Conservation (phyloP, 2,888 invertebrate species). For the Ichneumon xanthorius region DNA sequence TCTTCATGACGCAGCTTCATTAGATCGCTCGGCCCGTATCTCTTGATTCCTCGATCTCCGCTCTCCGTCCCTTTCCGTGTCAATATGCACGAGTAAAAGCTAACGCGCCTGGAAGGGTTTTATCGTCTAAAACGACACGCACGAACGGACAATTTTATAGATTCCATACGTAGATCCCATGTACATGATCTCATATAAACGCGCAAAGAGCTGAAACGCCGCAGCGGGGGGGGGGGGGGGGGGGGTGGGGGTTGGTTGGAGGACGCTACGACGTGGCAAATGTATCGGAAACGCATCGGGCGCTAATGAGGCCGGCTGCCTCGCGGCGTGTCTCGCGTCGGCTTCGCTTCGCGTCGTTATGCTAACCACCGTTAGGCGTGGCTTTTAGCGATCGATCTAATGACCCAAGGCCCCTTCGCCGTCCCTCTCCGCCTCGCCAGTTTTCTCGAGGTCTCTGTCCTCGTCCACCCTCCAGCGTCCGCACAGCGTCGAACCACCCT, state of each 20-base stretch:
- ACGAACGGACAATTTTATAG: not conserved
- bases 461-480: constrained; percentile 39
- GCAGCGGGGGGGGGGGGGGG: too few relatives aligned
- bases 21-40: not conserved
- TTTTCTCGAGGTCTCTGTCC: constrained; percentile 24
- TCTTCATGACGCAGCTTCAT: too few relatives aligned
- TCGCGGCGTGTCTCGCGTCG: constrained; percentile 55
- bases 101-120: not conserved
- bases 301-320: constrained; percentile 62
- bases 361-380: constrained; percentile 66
- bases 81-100: not conserved
- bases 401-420: constrained; percentile 56
- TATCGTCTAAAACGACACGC: constrained; percentile 8
- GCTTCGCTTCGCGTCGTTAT: constrained; percentile 53
- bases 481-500: constrained; percentile 35
- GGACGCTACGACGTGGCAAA: constrained; percentile 41
- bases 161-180: not conserved
- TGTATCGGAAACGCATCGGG: constrained; percentile 63
- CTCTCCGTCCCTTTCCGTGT: not conserved
- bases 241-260: too few relatives aligned
- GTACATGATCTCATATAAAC: not conserved
- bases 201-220: not conserved
- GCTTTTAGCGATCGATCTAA: constrained; percentile 69
- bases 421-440: constrained; percentile 11
- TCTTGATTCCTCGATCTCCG: constrained; percentile 21